Evolutionary conservation across 2,113 vertebrate genomes (phyloP).

Genomic region (Proteles cristata): DNA sequence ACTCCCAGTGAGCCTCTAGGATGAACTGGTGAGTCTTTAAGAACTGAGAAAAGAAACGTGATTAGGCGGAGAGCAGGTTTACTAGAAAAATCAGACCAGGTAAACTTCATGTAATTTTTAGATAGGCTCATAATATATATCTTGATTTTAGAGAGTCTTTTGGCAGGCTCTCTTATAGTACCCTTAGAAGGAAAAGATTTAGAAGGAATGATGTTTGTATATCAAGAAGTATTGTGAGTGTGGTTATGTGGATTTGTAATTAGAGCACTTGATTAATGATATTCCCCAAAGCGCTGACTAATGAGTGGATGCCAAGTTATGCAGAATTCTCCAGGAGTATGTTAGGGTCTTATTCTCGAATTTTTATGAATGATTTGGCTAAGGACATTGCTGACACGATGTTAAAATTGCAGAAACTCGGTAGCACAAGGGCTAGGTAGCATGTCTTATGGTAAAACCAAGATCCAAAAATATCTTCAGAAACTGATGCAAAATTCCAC

Average conservation of each 20-base stretch:
- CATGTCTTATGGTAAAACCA: not conserved
- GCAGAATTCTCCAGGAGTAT: not conserved
- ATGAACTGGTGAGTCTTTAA: not conserved
- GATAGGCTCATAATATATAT: not conserved
- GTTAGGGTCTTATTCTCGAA: not conserved
- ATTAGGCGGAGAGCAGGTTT: not conserved
- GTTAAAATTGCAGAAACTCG: not conserved
- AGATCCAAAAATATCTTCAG: not conserved
- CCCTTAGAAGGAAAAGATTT: slow-evolving; percentile 8
- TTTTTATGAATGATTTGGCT: slow-evolving; percentile 19
- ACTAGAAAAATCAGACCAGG: not conserved
- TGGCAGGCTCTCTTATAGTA: not conserved
- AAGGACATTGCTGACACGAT: not conserved
- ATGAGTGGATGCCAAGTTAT: slow-evolving; percentile 26
- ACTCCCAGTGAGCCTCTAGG: not conserved
- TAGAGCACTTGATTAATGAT: slow-evolving; percentile 37
- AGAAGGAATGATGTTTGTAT: slow-evolving; percentile 13
- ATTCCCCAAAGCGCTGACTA: slow-evolving; percentile 42
- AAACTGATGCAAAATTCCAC: slow-evolving; percentile 14
- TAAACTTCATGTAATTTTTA: slow-evolving; percentile 2
- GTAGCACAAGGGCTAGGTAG: not conserved
- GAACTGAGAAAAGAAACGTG: not conserved
- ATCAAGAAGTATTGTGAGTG: not conserved
- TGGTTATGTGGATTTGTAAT: slow-evolving; percentile 42
- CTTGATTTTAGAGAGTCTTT: not conserved